Base-by-base conservation (phyloP, 2,113 vertebrate genomes). In the Thamnophis sirtalis region DNA sequence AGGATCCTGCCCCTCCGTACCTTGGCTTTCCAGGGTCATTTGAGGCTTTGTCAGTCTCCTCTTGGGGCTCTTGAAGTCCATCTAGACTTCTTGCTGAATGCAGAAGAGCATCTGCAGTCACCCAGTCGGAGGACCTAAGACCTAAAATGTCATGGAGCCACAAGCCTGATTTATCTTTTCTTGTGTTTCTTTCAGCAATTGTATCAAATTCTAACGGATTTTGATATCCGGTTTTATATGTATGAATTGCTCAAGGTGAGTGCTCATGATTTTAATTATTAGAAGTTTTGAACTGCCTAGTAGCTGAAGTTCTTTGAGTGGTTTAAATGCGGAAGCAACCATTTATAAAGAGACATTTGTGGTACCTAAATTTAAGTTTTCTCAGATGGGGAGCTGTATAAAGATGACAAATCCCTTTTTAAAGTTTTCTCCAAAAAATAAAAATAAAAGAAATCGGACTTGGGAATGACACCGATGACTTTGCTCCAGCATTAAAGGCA, bases 191-290 rank as follows among this genome's bases (percentile, higher is more conserved):
- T 98, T 94, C 97, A 99, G 99, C 99, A 99, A 98, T 98, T 99
- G 94, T 99, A 99, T 97, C 99, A 99, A 98, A 99, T 99, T 97
- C 98, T 99, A 98, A 99, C 99, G 93, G 99, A 99, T 97, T 99
- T 99, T 95, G 99, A 99, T 97, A 99, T 99, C 96, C 98, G 99
- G 94, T 99, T 98, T 98, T 99, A 99, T 98, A 98, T 99, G 98
- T 99, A 99, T 97, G 99, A 99, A 98, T 98, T 99, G 96, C 98
- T 99, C 87, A 99, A 99, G 98, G 99, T 99, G 97, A 98, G 98
- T 98, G 88, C 38, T 15, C 63, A 22, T 43, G 33, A 43, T 80
- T 80, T 80, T 38, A 43, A 43, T 80, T 21, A 43, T 80, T 43
- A 80, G 17, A 80, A 80, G 43, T 43, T 80, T 80, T 21, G 9